Base-by-base conservation (phyloP, 1,140 invertebrate genomes). In the Drosophila prosaltans region DNA sequence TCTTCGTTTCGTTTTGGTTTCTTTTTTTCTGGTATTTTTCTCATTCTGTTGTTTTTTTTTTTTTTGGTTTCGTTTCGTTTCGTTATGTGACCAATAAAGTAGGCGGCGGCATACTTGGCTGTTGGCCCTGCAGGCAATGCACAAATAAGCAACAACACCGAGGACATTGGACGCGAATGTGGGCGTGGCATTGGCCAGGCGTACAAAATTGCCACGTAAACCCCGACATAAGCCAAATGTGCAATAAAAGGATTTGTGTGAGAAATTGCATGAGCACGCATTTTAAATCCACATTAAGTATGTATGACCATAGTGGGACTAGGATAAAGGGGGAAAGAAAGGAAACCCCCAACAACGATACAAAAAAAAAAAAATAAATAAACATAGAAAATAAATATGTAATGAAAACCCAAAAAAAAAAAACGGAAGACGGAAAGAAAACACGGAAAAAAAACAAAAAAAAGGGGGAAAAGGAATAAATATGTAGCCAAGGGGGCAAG, bases 221-320 rank as follows among this genome's bases (percentile, higher is more conserved):
- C 74, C 72, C 75, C 73, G 59, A 70, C 76, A 77, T 88, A 88
- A 88, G 79, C 83, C 83, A 81, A 88, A 78, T 88, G 83, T 88
- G 83, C 83, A 88, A 86, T 88, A 86, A 88, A 88, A 88, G 83
- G 83, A 88, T 88, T 88, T 88, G 79, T 77, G 83, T 88, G 79
- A 88, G 79, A 88, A 88, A 88, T 88, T 82, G 83, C 79, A 80
- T 72, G 83, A 88, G 79, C 79, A 82, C 73, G 83, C 79, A 88
- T 88, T 88, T 88, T 82, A 88, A 88, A 88, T 82, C 83, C 77
- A 72, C 83, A 86, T 85, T 85, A 86, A 79, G 78, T 70, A 85
- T 85, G 81, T 67, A 84, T 75, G 74, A 11, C 77, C 54, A 62
- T 54, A 71, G 69, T 69, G 81, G 69, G 54, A 39, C 16, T 43